Evolutionary conservation across 2,888 invertebrate species (phyloP).

Genomic region (Beris morrisii): DNA sequence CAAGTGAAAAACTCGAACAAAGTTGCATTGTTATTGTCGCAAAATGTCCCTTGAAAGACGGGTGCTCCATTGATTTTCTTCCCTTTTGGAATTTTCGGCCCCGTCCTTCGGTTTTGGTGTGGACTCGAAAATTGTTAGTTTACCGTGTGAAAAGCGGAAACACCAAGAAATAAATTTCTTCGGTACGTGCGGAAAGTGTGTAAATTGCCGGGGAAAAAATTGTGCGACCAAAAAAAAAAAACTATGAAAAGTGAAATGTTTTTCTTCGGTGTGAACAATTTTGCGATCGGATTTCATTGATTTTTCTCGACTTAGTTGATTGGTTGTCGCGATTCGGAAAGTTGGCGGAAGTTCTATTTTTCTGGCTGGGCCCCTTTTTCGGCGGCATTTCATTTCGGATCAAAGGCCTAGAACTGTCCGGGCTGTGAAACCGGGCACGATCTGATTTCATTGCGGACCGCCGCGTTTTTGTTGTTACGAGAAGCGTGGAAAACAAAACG

Average conservation of each 20-base stretch:
- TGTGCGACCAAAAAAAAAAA: too few species aligned
- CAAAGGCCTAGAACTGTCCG: too few species aligned
- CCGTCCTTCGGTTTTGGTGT: conserved; percentile 4
- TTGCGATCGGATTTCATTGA: conserved; percentile 32
- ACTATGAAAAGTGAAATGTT: too few species aligned
- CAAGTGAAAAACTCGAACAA: conserved; percentile 31
- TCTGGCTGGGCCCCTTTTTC: too few species aligned
- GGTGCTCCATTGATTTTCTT: conserved; percentile 9
- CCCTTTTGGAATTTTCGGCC: too few species aligned
- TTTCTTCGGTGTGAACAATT: not conserved
- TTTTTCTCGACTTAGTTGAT: conserved; percentile 27
- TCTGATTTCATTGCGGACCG: not conserved
- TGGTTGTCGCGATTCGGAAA: conserved; percentile 1
- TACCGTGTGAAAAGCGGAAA: too few species aligned
- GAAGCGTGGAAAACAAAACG: not conserved
- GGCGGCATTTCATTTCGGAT: not conserved
- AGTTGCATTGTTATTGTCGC: conserved; percentile 35
- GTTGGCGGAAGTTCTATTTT: too few species aligned
- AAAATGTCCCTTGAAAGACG: conserved; percentile 6
- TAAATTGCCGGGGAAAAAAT: conserved; percentile 3
- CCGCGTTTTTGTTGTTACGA: not conserved
- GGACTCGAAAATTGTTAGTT: not conserved
- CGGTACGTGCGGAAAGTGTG: not conserved
- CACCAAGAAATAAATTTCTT: too few species aligned
- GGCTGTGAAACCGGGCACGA: not conserved